Percentiles rank a stretch among this genome's conserved stretches.
phyloP scores from a whole-genome alignment of 2,888 invertebrate genomes.

The Dryomyza anilis region DNA sequence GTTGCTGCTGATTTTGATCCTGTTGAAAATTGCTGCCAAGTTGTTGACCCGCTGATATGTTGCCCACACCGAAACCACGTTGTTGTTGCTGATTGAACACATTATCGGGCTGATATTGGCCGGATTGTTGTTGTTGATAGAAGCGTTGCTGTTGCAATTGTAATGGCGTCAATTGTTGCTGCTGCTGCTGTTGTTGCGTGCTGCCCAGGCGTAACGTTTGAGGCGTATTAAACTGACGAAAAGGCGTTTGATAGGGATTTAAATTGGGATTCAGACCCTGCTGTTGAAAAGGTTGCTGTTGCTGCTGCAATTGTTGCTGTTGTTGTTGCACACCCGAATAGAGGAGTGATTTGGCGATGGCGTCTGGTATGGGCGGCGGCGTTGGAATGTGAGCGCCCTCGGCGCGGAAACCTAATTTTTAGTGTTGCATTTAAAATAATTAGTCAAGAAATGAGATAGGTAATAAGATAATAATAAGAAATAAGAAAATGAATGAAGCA shows the following conservation, averaged over 20 bases:
- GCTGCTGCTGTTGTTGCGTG: slow-evolving; percentile 48
- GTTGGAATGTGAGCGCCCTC: slow-evolving; percentile 60
- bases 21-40: slow-evolving; percentile 33
- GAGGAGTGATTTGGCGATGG: slow-evolving; percentile 52
- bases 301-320: slow-evolving; percentile 50
- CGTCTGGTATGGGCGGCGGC: slow-evolving; percentile 55
- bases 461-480: too few species aligned
- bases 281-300: slow-evolving; percentile 42
- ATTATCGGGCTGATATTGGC: slow-evolving; percentile 56
- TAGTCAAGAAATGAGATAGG: too few species aligned
- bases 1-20: slow-evolving; percentile 42
- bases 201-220: slow-evolving; percentile 49
- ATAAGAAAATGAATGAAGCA: neutral
- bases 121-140: slow-evolving; percentile 45
- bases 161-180: slow-evolving; percentile 49
- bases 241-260: slow-evolving; percentile 57
- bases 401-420: slow-evolving; percentile 58
- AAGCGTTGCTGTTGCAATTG: slow-evolving; percentile 49
- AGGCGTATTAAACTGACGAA: slow-evolving; percentile 48
- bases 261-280: slow-evolving; percentile 49
- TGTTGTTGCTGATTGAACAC: slow-evolving; percentile 36
- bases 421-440: too few species aligned
- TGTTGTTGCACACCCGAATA: slow-evolving; percentile 49
- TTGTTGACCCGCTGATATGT: slow-evolving; percentile 41
- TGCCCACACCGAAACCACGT: slow-evolving; percentile 28